phyloP scores from a whole-genome alignment of 2,888 invertebrate genomes.

The Perdita meconis region DNA sequence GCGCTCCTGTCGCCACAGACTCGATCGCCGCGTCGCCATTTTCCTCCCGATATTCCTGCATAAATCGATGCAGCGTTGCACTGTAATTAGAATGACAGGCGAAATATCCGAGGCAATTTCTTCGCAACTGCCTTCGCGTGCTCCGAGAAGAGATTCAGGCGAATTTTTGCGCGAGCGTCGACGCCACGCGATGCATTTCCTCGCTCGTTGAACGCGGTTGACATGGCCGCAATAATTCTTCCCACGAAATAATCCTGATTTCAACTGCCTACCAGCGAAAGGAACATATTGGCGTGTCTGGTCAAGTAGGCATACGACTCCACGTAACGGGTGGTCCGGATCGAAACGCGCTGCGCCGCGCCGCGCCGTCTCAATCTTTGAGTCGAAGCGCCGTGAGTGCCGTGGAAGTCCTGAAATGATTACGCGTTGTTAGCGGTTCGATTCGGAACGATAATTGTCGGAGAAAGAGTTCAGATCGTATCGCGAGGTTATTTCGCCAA shows the following conservation, averaged over 20 bases:
- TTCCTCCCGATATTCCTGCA: neutral
- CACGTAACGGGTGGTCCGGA: neutral
- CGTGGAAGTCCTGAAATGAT: neutral
- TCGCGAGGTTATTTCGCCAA: neutral
- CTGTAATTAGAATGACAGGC: neutral
- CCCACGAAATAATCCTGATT: constrained; percentile 21
- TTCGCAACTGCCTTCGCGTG: neutral
- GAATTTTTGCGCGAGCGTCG: constrained; percentile 5
- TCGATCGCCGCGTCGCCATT: neutral
- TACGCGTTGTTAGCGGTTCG: neutral
- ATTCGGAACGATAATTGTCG: neutral
- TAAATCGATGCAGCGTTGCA: neutral
- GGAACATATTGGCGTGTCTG: constrained; percentile 15
- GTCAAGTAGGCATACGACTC: neutral
- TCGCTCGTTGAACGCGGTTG: neutral
- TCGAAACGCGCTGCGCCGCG: neutral
- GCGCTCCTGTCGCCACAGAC: neutral
- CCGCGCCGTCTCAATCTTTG: too few species aligned
- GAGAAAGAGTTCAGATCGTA: neutral
- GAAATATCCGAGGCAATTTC: neutral
- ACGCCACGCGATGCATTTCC: neutral
- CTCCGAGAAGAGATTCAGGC: constrained; percentile 7
- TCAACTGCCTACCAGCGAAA: constrained; percentile 18
- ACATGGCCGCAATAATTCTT: constrained; percentile 12
- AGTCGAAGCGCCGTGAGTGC: neutral